A percentile compares a stretch with the other conserved stretches of the same genome.
Conservation (phyloP, 2,113 vertebrate genomes). For the Rynchops niger region DNA sequence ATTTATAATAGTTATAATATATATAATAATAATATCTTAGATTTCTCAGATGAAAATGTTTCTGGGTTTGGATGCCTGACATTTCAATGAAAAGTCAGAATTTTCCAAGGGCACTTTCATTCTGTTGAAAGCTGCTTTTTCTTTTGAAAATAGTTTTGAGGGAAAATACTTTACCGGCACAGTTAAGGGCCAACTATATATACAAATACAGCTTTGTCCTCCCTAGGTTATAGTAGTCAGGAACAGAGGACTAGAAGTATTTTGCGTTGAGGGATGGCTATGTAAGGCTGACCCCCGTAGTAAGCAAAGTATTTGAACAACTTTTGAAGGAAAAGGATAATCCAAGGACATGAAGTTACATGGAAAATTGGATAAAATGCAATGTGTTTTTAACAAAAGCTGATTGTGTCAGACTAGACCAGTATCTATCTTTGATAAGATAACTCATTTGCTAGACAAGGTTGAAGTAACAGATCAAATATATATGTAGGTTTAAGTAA, state of each 20-base stretch:
- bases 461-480: background rate
- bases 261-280: background rate
- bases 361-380: conserved; percentile 3
- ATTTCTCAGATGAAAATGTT: background rate
- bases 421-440: conserved; percentile 30
- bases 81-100: background rate
- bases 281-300: background rate
- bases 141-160: background rate
- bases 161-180: background rate
- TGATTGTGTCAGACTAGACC: background rate
- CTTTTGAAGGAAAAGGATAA: background rate
- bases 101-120: background rate
- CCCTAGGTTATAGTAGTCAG: background rate
- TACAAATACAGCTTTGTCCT: background rate
- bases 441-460: background rate
- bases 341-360: background rate
- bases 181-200: background rate
- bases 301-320: background rate
- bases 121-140: background rate
- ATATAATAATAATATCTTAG: background rate
- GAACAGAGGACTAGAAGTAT: background rate
- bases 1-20: background rate
- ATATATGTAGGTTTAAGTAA: background rate
- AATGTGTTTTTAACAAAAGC: background rate
- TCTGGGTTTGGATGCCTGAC: background rate